phyloP scores from a whole-genome alignment of 1,140 invertebrate species.

The Euborellia annulipes region DNA sequence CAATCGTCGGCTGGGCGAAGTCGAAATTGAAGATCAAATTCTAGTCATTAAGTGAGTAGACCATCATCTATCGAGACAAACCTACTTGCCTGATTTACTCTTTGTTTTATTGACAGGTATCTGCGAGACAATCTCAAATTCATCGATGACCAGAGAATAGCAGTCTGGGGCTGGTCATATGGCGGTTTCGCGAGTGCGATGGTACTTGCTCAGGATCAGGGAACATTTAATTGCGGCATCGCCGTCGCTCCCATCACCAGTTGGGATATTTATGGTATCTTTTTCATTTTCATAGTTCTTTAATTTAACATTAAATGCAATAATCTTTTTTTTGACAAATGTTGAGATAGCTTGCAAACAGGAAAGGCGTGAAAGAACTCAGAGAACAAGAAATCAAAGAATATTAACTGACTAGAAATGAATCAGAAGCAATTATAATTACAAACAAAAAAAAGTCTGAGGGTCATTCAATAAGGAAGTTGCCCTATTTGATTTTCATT shows the following conservation, averaged over 20 bases:
- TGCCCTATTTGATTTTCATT: too few relatives aligned
- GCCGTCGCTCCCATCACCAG: slow-evolving; percentile 67
- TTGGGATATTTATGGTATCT: slow-evolving; percentile 64
- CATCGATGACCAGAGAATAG: slow-evolving; percentile 53
- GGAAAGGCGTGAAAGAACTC: too few relatives aligned
- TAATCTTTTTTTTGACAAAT: too few relatives aligned
- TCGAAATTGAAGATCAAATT: slow-evolving; percentile 34
- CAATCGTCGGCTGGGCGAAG: slow-evolving; percentile 37
- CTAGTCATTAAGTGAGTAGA: slow-evolving; percentile 22
- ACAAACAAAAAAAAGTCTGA: too few relatives aligned
- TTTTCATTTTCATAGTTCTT: too few relatives aligned
- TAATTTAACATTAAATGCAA: too few relatives aligned
- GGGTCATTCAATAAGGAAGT: too few relatives aligned
- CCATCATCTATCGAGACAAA: background rate
- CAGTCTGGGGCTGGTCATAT: slow-evolving; percentile 54
- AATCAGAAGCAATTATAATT: too few relatives aligned
- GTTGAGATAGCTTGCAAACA: too few relatives aligned
- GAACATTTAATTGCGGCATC: slow-evolving; percentile 58
- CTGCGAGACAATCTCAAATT: slow-evolving; percentile 53
- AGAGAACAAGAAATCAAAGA: too few relatives aligned
- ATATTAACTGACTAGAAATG: too few relatives aligned
- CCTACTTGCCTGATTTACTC: background rate
- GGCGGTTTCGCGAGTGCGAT: slow-evolving; percentile 54
- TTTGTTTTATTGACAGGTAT: slow-evolving; percentile 33
- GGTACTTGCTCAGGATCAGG: slow-evolving; percentile 53